Evolutionary conservation across 2,113 vertebrate species (phyloP), one percentile per base, ranked within the genome.

Genomic region (Cochlearius cochlearius): DNA sequence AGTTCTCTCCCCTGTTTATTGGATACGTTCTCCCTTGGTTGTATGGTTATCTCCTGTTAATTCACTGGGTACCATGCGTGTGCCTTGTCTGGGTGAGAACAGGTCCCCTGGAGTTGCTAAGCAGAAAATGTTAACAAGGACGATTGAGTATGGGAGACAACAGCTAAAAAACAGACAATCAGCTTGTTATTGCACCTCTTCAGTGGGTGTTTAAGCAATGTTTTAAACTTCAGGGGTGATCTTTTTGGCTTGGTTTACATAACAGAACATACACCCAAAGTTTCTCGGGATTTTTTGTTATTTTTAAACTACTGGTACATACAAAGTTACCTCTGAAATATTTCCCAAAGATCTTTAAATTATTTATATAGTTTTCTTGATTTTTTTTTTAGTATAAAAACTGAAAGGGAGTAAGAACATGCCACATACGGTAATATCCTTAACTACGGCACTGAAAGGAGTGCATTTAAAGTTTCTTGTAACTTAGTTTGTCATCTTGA

Each of bases 311-410:
- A 86, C 13, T 32, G 63, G 16, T 68, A 36, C 49, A 7, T 92
- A 30, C 41, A 59, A 86, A 94, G 64, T 97, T 97, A 94, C 95
- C 77, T 94, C 94, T 90, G 72, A 91, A 91, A 14, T 76, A 29
- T 66, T 97, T 97, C 64, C 93, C 92, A 97, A 97, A 97, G 95
- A 90, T 62, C 43, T 84, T 85, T 63, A 55, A 86, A n/a, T 82
- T 92, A 59, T 95, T 93, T 92, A 19, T 73, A 2, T 85, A 2
- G 3, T 72, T 93, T 80, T 77, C 32, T 55, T 84, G 19, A 2
- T 41, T 41, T 41, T 15, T 43, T 89, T 82, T 89, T 96, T 95
- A 85, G 95, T 95, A 36, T 52, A 76, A 75, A 64, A 77, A 11
- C 14, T 62, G 27, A 83, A 75, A 85, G 71, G 41, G 79, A 92